Evolutionary conservation across 2,113 vertebrate species (phyloP).

Genomic region (Chaenogobius annularis): DNA sequence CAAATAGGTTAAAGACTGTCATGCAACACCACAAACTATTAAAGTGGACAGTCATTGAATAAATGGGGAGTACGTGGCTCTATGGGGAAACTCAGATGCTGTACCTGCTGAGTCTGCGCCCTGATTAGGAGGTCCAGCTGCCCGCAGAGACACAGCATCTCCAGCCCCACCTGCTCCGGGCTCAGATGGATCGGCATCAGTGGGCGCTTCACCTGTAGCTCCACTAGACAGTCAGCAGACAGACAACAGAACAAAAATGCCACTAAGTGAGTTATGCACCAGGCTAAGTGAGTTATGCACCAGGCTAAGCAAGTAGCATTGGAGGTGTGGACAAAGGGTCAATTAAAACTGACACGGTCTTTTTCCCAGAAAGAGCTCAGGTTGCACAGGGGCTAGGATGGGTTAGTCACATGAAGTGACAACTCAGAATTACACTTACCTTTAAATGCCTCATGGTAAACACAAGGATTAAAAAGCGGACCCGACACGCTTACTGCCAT

Average conservation of each 20-base stretch:
- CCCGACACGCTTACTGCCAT: conserved; percentile 78
- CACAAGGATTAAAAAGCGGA: conserved; percentile 74
- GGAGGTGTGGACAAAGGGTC: background rate
- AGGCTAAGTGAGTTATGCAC: background rate
- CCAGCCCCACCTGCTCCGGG: conserved; percentile 79
- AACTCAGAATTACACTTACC: conserved; percentile 57
- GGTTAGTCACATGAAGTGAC: background rate
- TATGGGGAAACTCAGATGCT: background rate
- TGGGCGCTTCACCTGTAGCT: conserved; percentile 78
- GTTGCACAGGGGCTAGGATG: background rate
- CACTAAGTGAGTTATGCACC: too few relatives aligned
- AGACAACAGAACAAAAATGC: background rate
- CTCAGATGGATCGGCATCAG: conserved; percentile 77
- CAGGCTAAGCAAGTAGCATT: background rate
- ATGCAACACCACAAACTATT: background rate
- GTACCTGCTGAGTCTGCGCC: conserved; percentile 80
- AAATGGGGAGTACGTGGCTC: too few relatives aligned
- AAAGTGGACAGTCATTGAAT: background rate
- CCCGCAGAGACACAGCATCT: conserved; percentile 81
- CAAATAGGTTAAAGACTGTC: background rate
- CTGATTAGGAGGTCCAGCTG: conserved; percentile 82
- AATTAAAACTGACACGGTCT: background rate
- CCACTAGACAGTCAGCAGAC: conserved; percentile 58
- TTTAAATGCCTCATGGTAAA: conserved; percentile 74
- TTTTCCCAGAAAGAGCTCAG: background rate